Evolutionary conservation across 1,140 invertebrate genomes (phyloP), one percentile per base, ranked within the genome.

Genomic region (Calycopis cecrops): DNA sequence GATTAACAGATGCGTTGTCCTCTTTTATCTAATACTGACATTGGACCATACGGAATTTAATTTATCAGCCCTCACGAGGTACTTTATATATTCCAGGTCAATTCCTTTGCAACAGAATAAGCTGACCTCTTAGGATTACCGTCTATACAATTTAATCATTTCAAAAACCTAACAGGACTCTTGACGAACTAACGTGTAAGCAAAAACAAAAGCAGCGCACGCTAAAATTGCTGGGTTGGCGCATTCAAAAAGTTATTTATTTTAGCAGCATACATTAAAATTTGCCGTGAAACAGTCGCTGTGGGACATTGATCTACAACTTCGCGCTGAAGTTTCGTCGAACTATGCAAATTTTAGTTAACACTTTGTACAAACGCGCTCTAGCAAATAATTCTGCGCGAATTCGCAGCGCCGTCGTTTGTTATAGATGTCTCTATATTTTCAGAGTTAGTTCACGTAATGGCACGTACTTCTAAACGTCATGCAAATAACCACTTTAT

Each of bases 321-420:
- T 76, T 70, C 55, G 63, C 50, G 60, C 55, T 52, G 55, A 79
- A 81, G 74, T 81, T 74, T 56, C 67, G 62, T 73, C 69, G 58
- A 77, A 81, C 74, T 79, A 79, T 81, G 76, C 74, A 81, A 81
- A 81, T 81, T 76, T 79, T 73, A 79, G 74, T 78, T 76, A 79
- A 76, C 71, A 77, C 73, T 73, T 78, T 70, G 68, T 56, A 69
- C 71, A 74, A 79, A 73, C 74, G 68, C 65, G 67, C 67, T 69
- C 65, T 69, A 57, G 63, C 63, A 66, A 62, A 73, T 63, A 59
- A 63, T 52, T 63, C 48, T 54, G 35, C 53, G 56, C 50, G 17
- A 40, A 53, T 47, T 44, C 38, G 48, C 34, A 34, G 35, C 38
- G 37, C 37, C 28, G 18, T 52, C 35, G 38, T 21, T 17, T 12